Evolutionary conservation across 2,797 vertebrate genomes (phyloP), one percentile per base, ranked within the genome.

Genomic region (Pseudochromis fuscus): DNA sequence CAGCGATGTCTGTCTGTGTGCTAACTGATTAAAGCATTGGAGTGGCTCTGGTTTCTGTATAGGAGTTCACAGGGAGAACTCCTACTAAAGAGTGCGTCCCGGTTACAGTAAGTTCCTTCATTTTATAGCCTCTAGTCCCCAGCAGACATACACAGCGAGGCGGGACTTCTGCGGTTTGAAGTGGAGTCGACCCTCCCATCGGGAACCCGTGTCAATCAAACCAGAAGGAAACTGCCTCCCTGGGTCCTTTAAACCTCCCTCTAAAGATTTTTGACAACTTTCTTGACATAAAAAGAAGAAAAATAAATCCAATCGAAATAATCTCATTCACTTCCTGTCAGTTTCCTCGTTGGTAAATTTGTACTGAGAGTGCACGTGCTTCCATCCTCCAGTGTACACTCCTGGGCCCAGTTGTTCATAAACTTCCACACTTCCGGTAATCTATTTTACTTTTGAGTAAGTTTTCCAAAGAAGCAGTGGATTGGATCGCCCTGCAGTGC

Each of bases 111-210:
- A 77, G 83, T 72, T 90, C 88, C 88, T 85, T 91, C 89, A 92
- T 91, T 94, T 93, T 94, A 93, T 92, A 93, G 75, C 61, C 81
- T 81, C 69, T 58, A 87, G 84, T 87, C 72, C 61, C 53, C 67
- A 16, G 58, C 21, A 16, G 64, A 77, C 21, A 28, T 63, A 66
- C 71, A 58, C 48, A 28, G 68, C 18, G 85, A 93, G 92, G 93
- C 92, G 92, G 92, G 91, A 92, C 92, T 92, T 87, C 9, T 27
- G 72, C 8, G 70, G 66, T 48, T 66, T 67, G 50, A 28, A 48
- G 65, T 49, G 13, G 62, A 44, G 27, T 24, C 12, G 77, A 75
- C 64, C 76, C 89, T 73, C 90, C 92, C 84, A 86, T 61, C 72
- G 59, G 69, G 38, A 63, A 1, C 3, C 4, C 0, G 7, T 72